These are phyloP conservation scores for Hirtodrosophila histrioides DNA, from an alignment of 2,888 invertebrate genomes.

Conservation along the genomic window DNA sequence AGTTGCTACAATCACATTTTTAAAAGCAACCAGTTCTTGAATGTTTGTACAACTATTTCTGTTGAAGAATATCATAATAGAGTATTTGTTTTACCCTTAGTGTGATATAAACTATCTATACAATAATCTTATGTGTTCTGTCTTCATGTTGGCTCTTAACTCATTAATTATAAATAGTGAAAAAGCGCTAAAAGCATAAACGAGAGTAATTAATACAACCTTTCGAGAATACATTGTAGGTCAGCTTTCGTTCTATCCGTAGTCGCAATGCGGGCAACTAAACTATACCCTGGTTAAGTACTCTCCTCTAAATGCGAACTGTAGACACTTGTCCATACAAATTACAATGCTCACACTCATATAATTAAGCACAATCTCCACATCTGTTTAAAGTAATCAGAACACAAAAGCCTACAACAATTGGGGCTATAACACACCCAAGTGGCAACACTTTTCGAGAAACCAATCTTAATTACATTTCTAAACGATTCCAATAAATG, in stretches of 20 bases:
- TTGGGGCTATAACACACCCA: background rate
- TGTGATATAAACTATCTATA: too few species aligned
- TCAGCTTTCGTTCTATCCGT: background rate
- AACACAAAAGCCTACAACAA: background rate
- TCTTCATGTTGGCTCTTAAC: too few species aligned
- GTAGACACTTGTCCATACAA: constrained; percentile 1
- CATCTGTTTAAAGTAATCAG: background rate
- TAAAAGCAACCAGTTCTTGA: too few species aligned
- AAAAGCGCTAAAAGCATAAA: background rate
- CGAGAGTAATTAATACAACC: constrained; percentile 16
- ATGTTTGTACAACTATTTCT: too few species aligned
- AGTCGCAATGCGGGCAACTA: constrained; percentile 26
- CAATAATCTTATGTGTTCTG: too few species aligned
- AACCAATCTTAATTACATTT: constrained; percentile 50
- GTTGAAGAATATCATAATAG: too few species aligned
- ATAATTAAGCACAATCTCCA: background rate
- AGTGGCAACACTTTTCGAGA: background rate
- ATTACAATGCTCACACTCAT: background rate
- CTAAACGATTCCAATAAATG: constrained; percentile 43
- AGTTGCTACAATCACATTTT: too few species aligned
- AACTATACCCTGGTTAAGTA: background rate
- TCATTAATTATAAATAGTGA: constrained; percentile 13
- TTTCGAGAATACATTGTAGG: constrained; percentile 4
- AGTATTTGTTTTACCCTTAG: too few species aligned
- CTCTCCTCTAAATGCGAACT: constrained; percentile 11